Percentiles rank a stretch among this genome's conserved stretches.
phyloP scores from a whole-genome alignment of 2,797 vertebrate genomes.

The Loris lydekkerianus region DNA sequence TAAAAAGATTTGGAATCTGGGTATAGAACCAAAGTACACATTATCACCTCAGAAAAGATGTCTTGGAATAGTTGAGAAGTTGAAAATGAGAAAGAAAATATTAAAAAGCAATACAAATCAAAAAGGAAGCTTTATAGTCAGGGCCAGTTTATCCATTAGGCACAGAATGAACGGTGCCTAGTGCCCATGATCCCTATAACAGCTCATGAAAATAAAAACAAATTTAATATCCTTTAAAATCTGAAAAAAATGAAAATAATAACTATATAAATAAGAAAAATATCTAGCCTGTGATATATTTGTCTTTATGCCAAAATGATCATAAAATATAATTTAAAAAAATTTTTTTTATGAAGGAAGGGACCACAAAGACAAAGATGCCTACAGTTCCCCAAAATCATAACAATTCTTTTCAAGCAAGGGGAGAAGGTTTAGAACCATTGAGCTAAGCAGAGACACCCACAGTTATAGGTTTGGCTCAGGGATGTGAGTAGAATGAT shows the following conservation, averaged over 20 bases:
- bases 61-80: background rate
- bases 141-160: background rate
- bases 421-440: background rate
- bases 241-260: background rate
- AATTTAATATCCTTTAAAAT: constrained; percentile 30
- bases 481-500: background rate
- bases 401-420: background rate
- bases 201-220: background rate
- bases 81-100: background rate
- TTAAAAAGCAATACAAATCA: constrained; percentile 17
- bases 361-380: background rate
- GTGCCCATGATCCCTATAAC: background rate
- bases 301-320: background rate
- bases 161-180: background rate
- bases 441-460: background rate
- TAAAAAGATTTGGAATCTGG: constrained; percentile 38
- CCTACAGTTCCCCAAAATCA: background rate
- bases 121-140: background rate
- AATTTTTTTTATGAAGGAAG: background rate
- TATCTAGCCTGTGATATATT: background rate
- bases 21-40: background rate
- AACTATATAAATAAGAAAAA: background rate
- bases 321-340: background rate
- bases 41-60: constrained; percentile 15
- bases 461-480: background rate